Evolutionary conservation across 2,888 invertebrate genomes (phyloP).

Genomic region (Ischnura elegans): DNA sequence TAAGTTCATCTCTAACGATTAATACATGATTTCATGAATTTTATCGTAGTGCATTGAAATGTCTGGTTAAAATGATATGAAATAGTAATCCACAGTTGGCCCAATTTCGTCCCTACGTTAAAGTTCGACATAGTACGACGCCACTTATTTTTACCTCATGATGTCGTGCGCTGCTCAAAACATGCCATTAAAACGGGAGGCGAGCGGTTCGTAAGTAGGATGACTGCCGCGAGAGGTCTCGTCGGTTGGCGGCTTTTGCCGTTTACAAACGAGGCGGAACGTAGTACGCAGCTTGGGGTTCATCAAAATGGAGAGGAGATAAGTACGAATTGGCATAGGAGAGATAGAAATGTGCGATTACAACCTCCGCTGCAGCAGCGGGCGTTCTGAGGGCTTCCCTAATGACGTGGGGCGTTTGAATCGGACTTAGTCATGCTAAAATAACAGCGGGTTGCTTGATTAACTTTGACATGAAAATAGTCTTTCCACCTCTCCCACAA

Average conservation of each 20-base stretch:
- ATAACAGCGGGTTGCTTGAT: background rate
- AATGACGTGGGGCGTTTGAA: background rate
- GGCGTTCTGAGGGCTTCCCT: background rate
- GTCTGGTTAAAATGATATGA: too few species aligned
- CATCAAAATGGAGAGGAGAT: background rate
- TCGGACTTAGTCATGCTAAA: background rate
- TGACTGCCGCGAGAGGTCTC: too few species aligned
- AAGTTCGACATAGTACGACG: too few species aligned
- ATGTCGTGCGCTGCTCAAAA: too few species aligned
- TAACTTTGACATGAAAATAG: background rate
- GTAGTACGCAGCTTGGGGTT: background rate
- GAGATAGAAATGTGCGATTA: background rate
- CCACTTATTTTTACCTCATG: too few species aligned
- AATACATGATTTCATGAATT: too few species aligned
- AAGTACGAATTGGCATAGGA: background rate
- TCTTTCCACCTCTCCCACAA: background rate
- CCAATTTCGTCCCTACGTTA: too few species aligned
- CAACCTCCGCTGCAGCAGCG: background rate
- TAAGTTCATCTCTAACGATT: too few species aligned
- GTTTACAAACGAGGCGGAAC: background rate
- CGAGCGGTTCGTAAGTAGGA: too few species aligned
- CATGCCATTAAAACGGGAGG: too few species aligned
- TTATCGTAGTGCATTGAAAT: too few species aligned
- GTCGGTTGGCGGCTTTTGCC: background rate
- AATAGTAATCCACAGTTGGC: too few species aligned